A percentile compares a stretch with the other conserved stretches of the same genome.
These are phyloP conservation scores for Girardia tigrina DNA, from an alignment of 2,888 invertebrate genomes.

Conservation along the genomic window DNA sequence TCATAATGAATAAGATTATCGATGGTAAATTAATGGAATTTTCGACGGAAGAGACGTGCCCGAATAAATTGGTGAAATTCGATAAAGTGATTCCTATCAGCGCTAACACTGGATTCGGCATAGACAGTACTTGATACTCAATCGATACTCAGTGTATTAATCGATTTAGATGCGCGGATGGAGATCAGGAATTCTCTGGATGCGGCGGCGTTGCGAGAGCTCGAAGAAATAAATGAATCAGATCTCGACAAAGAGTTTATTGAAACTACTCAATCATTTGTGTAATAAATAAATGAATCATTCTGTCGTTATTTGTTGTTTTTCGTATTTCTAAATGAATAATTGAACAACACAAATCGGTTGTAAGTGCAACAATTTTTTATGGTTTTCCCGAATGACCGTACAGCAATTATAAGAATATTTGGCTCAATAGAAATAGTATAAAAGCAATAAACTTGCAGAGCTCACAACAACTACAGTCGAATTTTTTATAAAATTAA, in stretches of 20 bases:
- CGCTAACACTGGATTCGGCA: not conserved
- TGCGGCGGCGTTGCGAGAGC: not conserved
- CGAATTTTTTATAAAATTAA: no score
- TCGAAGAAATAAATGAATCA: not conserved
- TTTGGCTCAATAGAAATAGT: no score
- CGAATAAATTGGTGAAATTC: not conserved
- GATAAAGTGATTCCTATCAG: not conserved
- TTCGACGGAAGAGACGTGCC: not conserved
- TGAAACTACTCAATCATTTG: not conserved
- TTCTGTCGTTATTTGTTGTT: no score
- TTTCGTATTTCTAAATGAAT: no score
- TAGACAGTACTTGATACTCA: not conserved
- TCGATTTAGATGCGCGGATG: not conserved
- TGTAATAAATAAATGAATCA: no score
- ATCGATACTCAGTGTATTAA: not conserved
- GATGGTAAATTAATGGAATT: not conserved
- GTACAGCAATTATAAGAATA: no score
- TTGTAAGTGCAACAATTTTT: no score
- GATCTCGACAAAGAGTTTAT: not conserved
- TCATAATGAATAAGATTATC: not conserved
- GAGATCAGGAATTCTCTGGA: not conserved
- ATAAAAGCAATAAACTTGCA: no score
- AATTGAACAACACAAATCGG: no score
- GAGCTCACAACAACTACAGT: no score
- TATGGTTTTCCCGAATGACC: no score